Evolutionary conservation across 1,140 invertebrate species (phyloP), one percentile per base, ranked within the genome.

Genomic region (Lepidostoma basale): DNA sequence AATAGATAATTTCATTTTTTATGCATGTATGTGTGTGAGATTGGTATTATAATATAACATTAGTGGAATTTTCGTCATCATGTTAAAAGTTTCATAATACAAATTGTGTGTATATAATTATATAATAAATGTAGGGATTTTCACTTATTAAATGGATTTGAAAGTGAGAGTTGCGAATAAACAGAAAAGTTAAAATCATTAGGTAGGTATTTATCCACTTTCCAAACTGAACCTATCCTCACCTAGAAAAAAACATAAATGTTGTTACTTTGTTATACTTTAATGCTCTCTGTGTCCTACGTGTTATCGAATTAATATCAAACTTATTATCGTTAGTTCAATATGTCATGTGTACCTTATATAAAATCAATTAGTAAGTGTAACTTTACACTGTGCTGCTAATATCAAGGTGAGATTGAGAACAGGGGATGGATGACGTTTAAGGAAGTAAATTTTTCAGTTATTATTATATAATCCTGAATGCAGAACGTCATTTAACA

Each of bases 291-390:
- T 33, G 14, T 30, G 5, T 56, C 16, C 33, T 18, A 18, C 52
- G 52, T 56, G 26, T 56, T 54, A 18, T 54, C 20, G 33, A 56
- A 26, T 23, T 8, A 9, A 56, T 56, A 30, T 56, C 28, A 16
- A 30, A 56, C 26, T 28, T 30, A 8, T 33, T 45, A 56, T 16
- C 8, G 16, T 30, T 56, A 56, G 28, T 30, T 16, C 25, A 30
- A 33, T 56, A 56, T 56, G 52, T 56, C 52, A 56, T 56, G 52
- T 56, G 52, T 56, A 56, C 52, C 52, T 56, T 56, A 56, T 30
- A 30, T 33, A 16, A 18, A 56, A 8, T 56, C 14, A 30, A 16
- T 16, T 30, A 18, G 28, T 33, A n/a, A 18, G n/a, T 56, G 28
- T 26, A 25, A 5, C 28, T 28, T 5, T 5, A 6, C 5, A 6